Evolutionary conservation across 2,888 invertebrate genomes (phyloP), one percentile per base, ranked within the genome.

Genomic region (Tyria jacobaeae): DNA sequence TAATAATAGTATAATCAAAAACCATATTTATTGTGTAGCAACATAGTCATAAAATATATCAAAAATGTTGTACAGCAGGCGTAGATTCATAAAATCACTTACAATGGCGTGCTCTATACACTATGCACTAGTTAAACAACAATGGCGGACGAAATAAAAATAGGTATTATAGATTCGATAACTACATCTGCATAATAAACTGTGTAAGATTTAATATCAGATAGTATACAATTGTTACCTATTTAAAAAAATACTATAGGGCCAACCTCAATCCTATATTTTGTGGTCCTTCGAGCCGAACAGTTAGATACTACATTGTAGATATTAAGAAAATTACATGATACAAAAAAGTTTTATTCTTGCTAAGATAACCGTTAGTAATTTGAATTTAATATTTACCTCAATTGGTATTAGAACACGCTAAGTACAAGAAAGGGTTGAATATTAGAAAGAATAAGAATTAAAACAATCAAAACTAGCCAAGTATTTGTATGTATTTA

Each of bases 11-110:
- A 54, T 73, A 78, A 75, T 75, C 66, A 79, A 80, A 81, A 78
- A 68, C 66, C 71, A 73, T 73, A 79, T 81, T 77, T 82, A 78
- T 71, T 64, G 57, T 70, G 62, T 60, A 37, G 74, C 76, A 76
- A 73, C 58, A 50, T 66, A 73, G 39, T 73, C 76, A 78, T 79
- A 78, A 77, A 64, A 81, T 79, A 76, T 86, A 86, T 87, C 87
- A 88, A 87, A 84, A 78, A 71, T 79, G 70, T 80, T 78, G 79
- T 79, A 74, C 68, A 63, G 62, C 71, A 78, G 83, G 81, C 83
- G 73, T 72, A 75, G 73, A 79, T 74, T 76, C 70, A 69, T 65
- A 64, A 75, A 73, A 76, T 73, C 69, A 76, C 73, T 71, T 64
- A 68, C 61, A 72, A 70, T 69, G 70, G 76, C 77, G 79, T 78